Evolutionary conservation across 2,888 invertebrate species (phyloP), one percentile per base, ranked within the genome.

Genomic region (Parochlus steinenii): DNA sequence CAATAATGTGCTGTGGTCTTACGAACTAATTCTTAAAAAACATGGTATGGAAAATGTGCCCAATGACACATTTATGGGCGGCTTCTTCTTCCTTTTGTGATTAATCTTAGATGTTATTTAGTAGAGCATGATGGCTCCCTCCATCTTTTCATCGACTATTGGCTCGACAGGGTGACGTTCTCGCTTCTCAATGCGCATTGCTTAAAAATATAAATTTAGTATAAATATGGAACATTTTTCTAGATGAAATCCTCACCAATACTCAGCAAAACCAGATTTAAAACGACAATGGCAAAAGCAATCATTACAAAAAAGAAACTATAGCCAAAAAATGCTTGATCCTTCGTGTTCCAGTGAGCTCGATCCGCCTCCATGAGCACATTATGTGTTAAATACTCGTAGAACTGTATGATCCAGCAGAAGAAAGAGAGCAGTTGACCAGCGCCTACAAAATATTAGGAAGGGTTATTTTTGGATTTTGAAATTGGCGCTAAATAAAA

Each of bases 321-420:
- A 47, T 80, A 74, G 33, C 87, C 89, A 25, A 89, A 64, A 45
- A 75, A 74, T 0, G 87, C 81, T 50, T 75, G 71, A 32, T 76
- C 79, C 44, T 77, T 74, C 1, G 87, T 83, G 18, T 76, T 73
- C 86, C 90, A 92, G 47, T 74, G 71, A 20, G 74, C 70, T 38
- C 72, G 67, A 50, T 89, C 86, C 47, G 82, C 80, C 31, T 71
- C 66, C 1, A 79, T 70, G 58, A 92, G 65, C 3, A 90, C 82
- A 53, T 87, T 90, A 50, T 74, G 67, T 48, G 76, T 78, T 33
- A 90, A 65, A 52, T 79, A 74, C 29, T 77, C 63, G 55, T 75
- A 79, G 61, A 77, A 92, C 58, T 90, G 82, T 18, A 76, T 73
- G 42, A 82, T 62, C 86, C 87, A 92, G 38, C 85, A 72, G 18